Percentiles rank a stretch among this genome's conserved stretches.
phyloP scores from a whole-genome alignment of 2,888 invertebrate species.

The Halictus ligatus region DNA sequence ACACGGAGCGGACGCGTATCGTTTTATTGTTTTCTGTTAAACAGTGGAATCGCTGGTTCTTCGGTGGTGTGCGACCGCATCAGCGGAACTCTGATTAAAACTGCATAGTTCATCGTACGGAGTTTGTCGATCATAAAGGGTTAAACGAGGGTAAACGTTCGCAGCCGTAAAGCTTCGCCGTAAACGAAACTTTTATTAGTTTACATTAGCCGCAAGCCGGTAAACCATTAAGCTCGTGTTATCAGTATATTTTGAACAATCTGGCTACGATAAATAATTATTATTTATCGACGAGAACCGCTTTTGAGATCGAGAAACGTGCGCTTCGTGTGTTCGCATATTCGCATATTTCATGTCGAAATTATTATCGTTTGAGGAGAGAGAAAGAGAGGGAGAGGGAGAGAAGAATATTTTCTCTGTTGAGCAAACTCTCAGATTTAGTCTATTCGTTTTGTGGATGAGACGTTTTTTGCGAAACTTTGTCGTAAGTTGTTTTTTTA shows the following conservation, averaged over 20 bases:
- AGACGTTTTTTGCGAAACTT: neutral
- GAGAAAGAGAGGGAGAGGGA: too few relatives aligned
- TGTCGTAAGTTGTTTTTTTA: neutral
- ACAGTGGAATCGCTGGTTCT: neutral
- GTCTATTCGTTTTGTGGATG: neutral
- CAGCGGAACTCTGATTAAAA: constrained; percentile 8
- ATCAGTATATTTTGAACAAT: constrained; percentile 3
- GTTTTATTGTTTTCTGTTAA: constrained; percentile 7
- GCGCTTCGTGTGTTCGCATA: neutral
- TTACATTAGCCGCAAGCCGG: constrained; percentile 6
- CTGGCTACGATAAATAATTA: neutral
- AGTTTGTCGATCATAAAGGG: constrained; percentile 3
- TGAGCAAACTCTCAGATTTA: neutral
- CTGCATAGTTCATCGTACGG: constrained; percentile 16
- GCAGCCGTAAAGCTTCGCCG: neutral
- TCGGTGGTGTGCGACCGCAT: neutral
- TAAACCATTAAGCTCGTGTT: constrained; percentile 2
- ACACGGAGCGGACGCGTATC: neutral
- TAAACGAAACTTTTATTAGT: constrained; percentile 15
- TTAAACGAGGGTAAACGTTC: constrained; percentile 15
- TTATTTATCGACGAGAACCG: neutral
- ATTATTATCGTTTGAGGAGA: neutral
- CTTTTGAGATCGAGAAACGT: neutral
- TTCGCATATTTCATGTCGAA: neutral
- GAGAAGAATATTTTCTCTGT: neutral